Conservation (phyloP, 1,140 invertebrate species). For the Druon quercuslanigerum region DNA sequence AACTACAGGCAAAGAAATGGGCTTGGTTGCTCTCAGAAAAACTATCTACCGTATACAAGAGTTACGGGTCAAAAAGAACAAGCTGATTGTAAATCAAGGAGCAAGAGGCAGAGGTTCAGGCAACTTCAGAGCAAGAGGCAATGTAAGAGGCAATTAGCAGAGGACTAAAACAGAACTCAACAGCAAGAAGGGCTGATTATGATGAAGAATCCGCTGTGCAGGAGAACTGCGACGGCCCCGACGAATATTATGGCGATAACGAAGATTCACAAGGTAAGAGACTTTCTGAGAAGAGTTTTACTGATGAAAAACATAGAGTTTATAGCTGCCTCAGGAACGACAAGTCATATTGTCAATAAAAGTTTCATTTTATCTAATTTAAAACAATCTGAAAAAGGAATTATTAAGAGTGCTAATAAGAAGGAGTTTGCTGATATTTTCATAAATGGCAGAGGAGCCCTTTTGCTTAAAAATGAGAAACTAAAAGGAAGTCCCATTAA, state of each 20-base stretch:
- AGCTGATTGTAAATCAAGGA: not conserved
- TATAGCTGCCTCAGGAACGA: constrained; percentile 40
- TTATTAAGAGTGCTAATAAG: too few relatives aligned
- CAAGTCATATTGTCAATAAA: too few relatives aligned
- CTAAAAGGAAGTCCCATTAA: too few relatives aligned
- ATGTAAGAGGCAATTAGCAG: constrained; percentile 35
- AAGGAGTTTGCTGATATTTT: not conserved
- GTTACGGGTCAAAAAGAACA: constrained; percentile 35
- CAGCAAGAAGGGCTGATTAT: constrained; percentile 42
- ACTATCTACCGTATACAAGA: not conserved
- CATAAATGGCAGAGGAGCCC: too few relatives aligned
- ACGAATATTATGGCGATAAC: constrained; percentile 29
- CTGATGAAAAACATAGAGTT: constrained; percentile 42
- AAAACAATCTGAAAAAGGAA: too few relatives aligned
- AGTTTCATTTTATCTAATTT: too few relatives aligned
- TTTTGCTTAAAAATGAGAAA: too few relatives aligned
- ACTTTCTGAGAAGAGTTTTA: constrained; percentile 24
- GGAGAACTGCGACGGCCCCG: not conserved
- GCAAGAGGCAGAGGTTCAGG: constrained; percentile 23
- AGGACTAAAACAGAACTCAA: constrained; percentile 30
- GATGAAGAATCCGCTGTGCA: constrained; percentile 26
- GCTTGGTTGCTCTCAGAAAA: too few relatives aligned
- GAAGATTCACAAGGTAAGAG: constrained; percentile 33
- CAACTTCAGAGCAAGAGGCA: constrained; percentile 31
- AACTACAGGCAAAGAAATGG: too few relatives aligned